A percentile compares a stretch with the other conserved stretches of the same genome.
phyloP scores from a whole-genome alignment of 2,888 invertebrate species.

The Nycteola revayana region DNA sequence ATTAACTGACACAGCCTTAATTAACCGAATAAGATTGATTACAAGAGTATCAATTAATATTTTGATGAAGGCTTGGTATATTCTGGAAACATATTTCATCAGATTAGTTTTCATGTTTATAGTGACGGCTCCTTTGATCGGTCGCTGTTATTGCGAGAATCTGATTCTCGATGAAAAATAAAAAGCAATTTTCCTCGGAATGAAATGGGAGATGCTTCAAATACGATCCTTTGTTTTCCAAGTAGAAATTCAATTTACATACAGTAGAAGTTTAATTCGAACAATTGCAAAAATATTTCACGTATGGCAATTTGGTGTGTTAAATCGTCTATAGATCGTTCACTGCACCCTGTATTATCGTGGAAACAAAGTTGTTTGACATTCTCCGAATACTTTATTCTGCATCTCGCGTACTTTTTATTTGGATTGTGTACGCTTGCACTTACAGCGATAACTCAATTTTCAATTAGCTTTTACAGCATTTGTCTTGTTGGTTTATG shows the following conservation, averaged over 20 bases:
- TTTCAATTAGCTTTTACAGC: conserved; percentile 18
- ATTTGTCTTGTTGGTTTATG: conserved; percentile 9
- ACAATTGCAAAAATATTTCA: conserved; percentile 21
- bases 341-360: conserved; percentile 42
- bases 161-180: too few relatives aligned
- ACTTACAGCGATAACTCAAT: conserved; percentile 28
- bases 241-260: conserved; percentile 24
- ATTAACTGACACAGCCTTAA: too few relatives aligned
- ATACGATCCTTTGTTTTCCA: neutral
- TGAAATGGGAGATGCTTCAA: too few relatives aligned
- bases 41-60: too few relatives aligned
- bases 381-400: conserved; percentile 39
- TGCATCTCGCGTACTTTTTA: conserved; percentile 25
- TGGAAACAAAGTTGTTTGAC: conserved; percentile 34
- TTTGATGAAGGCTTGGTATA: too few relatives aligned
- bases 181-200: neutral
- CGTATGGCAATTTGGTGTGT: conserved; percentile 28
- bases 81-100: too few relatives aligned
- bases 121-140: too few relatives aligned
- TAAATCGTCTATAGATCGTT: conserved; percentile 44
- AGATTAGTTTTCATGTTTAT: too few relatives aligned
- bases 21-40: too few relatives aligned
- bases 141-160: too few relatives aligned
- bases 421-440: conserved; percentile 1
- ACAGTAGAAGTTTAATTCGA: conserved; percentile 17